A percentile compares a stretch with the other conserved stretches of the same genome.
These are phyloP conservation scores for Melierax canorus DNA, from an alignment of 2,113 vertebrate species.

Conservation along the genomic window DNA sequence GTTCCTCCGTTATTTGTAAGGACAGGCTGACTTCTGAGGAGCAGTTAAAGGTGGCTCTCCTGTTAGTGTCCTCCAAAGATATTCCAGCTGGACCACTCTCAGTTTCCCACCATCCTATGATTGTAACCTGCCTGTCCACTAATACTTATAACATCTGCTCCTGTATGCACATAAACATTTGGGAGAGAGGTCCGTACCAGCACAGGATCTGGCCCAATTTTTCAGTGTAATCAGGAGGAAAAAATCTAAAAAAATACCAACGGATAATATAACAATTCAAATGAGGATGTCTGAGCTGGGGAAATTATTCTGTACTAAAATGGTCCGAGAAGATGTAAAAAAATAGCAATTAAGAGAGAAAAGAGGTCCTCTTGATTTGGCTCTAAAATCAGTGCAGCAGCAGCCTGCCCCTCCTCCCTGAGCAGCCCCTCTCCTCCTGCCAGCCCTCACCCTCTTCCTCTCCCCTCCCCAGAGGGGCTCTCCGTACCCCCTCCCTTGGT, in stretches of 20 bases:
- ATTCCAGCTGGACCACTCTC: background rate
- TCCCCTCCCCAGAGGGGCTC: background rate
- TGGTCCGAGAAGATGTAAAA: background rate
- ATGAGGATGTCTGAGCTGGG: background rate
- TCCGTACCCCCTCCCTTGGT: background rate
- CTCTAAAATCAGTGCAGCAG: background rate
- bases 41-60: background rate
- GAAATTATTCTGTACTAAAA: background rate
- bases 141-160: background rate
- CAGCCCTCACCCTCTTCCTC: background rate
- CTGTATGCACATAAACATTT: background rate
- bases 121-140: background rate
- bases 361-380: background rate
- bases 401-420: background rate
- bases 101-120: background rate
- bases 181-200: background rate
- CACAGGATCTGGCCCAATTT: background rate
- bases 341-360: background rate
- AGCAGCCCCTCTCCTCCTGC: background rate
- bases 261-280: background rate
- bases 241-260: background rate
- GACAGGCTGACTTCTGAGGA: background rate
- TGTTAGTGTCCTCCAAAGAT: background rate
- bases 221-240: background rate
- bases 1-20: background rate